These are phyloP conservation scores for Cephalopachus bancanus DNA, from an alignment of 2,797 vertebrate genomes.

Conservation along the genomic window DNA sequence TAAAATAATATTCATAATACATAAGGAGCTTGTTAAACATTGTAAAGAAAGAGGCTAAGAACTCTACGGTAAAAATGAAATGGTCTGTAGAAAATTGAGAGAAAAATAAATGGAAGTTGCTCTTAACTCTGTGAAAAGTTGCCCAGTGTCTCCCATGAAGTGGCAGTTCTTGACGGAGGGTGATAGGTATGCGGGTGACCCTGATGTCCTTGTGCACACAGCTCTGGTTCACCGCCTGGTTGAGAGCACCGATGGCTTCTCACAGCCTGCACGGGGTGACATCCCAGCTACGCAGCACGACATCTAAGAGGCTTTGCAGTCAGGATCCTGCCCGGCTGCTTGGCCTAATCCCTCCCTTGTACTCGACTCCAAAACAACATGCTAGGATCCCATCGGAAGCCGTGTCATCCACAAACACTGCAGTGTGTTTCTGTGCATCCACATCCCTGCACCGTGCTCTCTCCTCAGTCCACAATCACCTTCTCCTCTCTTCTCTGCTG, in stretches of 20 bases:
- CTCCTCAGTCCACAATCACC: too few relatives aligned
- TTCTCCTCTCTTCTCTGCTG: background rate
- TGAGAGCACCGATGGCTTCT: background rate
- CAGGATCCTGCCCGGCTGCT: background rate
- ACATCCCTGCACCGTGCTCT: background rate
- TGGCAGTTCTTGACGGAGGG: background rate
- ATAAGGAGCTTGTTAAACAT: slow-evolving; percentile 19
- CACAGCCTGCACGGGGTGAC: background rate
- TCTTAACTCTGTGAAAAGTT: background rate
- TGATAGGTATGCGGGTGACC: background rate
- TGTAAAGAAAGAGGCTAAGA: background rate
- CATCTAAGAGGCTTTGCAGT: background rate
- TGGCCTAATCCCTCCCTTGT: background rate
- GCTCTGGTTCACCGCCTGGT: background rate
- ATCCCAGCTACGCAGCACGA: background rate
- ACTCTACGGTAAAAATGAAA: background rate
- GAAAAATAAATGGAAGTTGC: background rate
- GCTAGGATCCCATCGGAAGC: background rate
- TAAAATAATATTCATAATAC: background rate
- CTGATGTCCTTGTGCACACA: background rate
- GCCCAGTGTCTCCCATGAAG: background rate
- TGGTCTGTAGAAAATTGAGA: background rate
- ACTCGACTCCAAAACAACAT: background rate
- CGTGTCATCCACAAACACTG: background rate
- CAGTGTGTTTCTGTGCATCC: background rate